These are phyloP conservation scores for Saxidomus purpurata DNA, from an alignment of 1,140 invertebrate species.

Conservation along the genomic window DNA sequence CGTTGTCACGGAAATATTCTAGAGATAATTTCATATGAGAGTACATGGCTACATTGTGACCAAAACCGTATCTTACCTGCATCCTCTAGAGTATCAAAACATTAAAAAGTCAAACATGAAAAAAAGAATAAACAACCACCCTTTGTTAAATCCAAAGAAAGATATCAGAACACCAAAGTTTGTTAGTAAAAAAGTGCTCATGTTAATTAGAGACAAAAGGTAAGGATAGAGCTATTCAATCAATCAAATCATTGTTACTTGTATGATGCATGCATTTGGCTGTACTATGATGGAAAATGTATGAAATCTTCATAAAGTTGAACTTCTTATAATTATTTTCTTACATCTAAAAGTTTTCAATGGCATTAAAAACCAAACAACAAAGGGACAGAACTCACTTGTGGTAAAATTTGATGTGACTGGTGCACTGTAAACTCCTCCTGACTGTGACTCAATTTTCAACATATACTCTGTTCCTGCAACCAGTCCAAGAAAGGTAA, in stretches of 20 bases:
- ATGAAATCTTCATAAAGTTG: too few species aligned
- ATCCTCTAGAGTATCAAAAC: background rate
- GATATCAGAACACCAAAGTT: background rate
- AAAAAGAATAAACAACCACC: background rate
- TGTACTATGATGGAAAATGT: too few species aligned
- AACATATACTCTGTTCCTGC: slow-evolving; percentile 51
- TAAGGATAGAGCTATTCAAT: too few species aligned
- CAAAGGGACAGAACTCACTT: too few species aligned
- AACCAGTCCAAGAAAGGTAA: slow-evolving; percentile 39
- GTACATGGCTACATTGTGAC: slow-evolving; percentile 1
- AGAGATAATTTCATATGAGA: too few species aligned
- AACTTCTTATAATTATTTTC: too few species aligned
- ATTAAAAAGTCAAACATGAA: background rate
- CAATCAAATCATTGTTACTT: too few species aligned
- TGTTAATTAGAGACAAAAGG: background rate
- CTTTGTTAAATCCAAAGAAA: background rate
- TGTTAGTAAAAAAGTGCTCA: background rate
- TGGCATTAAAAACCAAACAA: too few species aligned
- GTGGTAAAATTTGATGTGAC: slow-evolving; percentile 40
- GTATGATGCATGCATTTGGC: too few species aligned
- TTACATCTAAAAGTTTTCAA: too few species aligned
- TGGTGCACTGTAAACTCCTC: slow-evolving; percentile 41
- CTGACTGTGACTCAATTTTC: slow-evolving; percentile 47
- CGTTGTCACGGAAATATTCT: too few species aligned
- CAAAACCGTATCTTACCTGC: background rate